phyloP scores from a whole-genome alignment of 2,888 invertebrate species.

The Epistrophella euchroma region DNA sequence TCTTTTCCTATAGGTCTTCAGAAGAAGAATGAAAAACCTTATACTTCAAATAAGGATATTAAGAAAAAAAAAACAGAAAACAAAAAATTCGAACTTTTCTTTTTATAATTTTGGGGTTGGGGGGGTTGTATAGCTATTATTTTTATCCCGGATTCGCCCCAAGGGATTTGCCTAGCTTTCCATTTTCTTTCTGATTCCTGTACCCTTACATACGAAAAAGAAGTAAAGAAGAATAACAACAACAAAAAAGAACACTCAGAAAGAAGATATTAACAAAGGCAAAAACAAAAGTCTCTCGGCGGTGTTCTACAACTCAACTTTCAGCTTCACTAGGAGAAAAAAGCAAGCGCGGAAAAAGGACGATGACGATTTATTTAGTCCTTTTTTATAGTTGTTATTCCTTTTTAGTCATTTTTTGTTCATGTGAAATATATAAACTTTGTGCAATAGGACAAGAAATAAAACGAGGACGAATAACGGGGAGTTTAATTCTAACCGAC shows the following conservation, averaged over 20 bases:
- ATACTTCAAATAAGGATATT: slow-evolving; percentile 58
- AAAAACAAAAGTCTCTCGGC: slow-evolving; percentile 68
- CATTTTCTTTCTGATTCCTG: slow-evolving; percentile 35
- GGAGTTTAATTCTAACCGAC: slow-evolving; percentile 54
- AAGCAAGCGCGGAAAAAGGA: slow-evolving; percentile 36
- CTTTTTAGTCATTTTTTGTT: slow-evolving; percentile 27
- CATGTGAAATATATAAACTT: slow-evolving; percentile 42
- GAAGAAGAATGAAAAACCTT: slow-evolving; percentile 44
- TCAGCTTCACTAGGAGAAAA: slow-evolving; percentile 59
- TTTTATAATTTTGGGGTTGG: neutral
- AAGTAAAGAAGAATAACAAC: slow-evolving; percentile 9
- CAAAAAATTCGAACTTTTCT: slow-evolving; percentile 51
- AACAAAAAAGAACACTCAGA: slow-evolving; percentile 49
- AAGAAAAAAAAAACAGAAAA: slow-evolving; percentile 65
- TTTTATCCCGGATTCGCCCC: slow-evolving; percentile 70
- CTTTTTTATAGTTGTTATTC: slow-evolving; percentile 30
- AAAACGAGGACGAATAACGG: slow-evolving; percentile 60
- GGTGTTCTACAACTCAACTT: slow-evolving; percentile 71
- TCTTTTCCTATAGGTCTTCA: neutral
- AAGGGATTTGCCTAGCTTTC: slow-evolving; percentile 54
- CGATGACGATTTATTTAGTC: slow-evolving; percentile 20
- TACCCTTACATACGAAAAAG: slow-evolving; percentile 22
- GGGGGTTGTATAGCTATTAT: slow-evolving; percentile 65
- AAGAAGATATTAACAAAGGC: slow-evolving; percentile 45
- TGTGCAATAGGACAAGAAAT: slow-evolving; percentile 27